Conservation (phyloP, 2,113 vertebrate species). For the Puntigrus tetrazona region DNA sequence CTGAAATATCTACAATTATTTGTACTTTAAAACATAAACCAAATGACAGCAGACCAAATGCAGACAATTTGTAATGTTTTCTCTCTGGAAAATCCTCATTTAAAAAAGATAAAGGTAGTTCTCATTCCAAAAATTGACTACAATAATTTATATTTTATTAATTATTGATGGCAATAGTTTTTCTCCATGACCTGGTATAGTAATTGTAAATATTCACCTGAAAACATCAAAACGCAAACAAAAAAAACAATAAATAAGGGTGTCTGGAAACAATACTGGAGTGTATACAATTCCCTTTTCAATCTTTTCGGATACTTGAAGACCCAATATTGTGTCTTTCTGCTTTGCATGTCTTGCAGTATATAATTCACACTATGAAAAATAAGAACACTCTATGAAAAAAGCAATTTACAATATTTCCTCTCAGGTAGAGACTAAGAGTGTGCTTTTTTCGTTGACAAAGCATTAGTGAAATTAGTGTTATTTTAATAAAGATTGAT, state of each 20-base stretch:
- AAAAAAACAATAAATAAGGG: not conserved
- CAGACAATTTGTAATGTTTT: not conserved
- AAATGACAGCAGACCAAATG: not conserved
- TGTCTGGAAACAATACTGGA: slow-evolving; percentile 20
- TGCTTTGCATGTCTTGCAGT: not conserved
- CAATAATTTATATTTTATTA: not conserved
- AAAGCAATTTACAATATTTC: not conserved
- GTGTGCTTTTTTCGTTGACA: not conserved
- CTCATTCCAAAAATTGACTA: not conserved
- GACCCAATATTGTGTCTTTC: not conserved
- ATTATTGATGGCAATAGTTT: not conserved
- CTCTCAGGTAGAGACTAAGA: not conserved
- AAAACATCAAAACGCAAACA: not conserved
- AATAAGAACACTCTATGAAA: not conserved
- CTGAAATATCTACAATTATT: not conserved
- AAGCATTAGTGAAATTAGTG: not conserved
- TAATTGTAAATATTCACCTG: not conserved
- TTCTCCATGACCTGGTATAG: not conserved
- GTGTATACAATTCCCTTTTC: slow-evolving; percentile 27
- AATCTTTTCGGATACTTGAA: slow-evolving; percentile 7
- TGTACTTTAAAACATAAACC: not conserved
- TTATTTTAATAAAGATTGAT: not conserved
- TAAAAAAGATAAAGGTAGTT: not conserved
- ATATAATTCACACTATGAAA: not conserved
- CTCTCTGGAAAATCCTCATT: not conserved